Evolutionary conservation across 2,888 invertebrate species (phyloP).

Genomic region (Latheticus oryzae): DNA sequence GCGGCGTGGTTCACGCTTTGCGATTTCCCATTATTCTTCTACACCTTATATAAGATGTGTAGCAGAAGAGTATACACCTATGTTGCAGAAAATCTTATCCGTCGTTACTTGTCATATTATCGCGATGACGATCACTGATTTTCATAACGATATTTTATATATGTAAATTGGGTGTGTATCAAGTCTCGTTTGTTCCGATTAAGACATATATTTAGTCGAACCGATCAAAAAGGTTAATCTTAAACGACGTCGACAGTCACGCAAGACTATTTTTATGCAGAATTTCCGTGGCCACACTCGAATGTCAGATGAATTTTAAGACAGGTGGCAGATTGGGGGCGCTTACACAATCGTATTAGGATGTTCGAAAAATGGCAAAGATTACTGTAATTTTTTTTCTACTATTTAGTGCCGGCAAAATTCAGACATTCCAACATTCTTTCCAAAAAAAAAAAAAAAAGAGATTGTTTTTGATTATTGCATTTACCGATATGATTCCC

Average conservation of each 20-base stretch:
- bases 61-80: conserved; percentile 26
- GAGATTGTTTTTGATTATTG: no score
- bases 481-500: no score
- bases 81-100: conserved; percentile 26
- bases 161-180: conserved; percentile 29
- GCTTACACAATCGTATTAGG: no score
- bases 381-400: no score
- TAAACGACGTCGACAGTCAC: conserved; percentile 43
- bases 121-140: conserved; percentile 10
- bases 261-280: conserved; percentile 31
- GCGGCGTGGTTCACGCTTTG: conserved; percentile 60
- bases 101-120: not conserved
- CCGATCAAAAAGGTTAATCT: conserved; percentile 45
- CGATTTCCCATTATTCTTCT: conserved; percentile 57
- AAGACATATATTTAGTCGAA: conserved; percentile 46
- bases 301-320: no score
- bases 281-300: conserved; percentile 9
- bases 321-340: no score
- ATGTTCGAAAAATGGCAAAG: no score
- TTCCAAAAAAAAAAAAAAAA: no score
- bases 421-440: no score
- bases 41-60: conserved; percentile 29
- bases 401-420: no score
- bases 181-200: conserved; percentile 36
- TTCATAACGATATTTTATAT: conserved; percentile 3